These are phyloP conservation scores for Saccopteryx bilineata DNA, from an alignment of 2,113 vertebrate species.

Conservation along the genomic window DNA sequence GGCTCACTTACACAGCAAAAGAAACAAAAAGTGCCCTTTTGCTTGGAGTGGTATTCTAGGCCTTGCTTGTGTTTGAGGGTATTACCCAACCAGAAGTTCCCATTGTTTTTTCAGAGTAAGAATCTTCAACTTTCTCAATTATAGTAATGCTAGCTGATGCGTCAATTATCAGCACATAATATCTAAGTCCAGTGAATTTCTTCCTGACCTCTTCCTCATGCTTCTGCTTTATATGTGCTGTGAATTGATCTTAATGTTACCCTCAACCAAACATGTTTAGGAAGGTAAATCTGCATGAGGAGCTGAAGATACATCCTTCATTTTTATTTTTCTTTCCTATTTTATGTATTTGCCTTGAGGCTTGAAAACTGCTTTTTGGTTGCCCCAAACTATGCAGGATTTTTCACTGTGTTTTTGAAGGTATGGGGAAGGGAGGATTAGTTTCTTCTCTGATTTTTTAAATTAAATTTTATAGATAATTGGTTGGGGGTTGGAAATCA, in stretches of 20 bases:
- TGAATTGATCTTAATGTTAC: conserved; percentile 5
- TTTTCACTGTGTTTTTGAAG: neutral
- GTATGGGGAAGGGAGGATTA: neutral
- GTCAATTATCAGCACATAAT: neutral
- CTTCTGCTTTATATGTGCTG: neutral
- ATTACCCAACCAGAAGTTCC: neutral
- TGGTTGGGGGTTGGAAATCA: neutral
- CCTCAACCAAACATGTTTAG: neutral
- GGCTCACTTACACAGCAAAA: neutral
- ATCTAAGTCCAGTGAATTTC: conserved; percentile 1
- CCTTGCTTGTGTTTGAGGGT: neutral
- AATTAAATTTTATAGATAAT: conserved; percentile 18
- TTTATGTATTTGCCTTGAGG: conserved; percentile 7
- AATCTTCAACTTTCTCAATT: neutral
- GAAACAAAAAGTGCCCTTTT: neutral
- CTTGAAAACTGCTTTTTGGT: conserved; percentile 3
- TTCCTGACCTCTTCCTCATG: neutral
- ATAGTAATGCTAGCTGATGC: neutral
- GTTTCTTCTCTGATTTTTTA: conserved; percentile 25
- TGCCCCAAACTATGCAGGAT: neutral
- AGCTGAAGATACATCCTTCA: neutral
- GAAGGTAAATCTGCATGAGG: neutral
- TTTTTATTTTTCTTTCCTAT: conserved; percentile 24
- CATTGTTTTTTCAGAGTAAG: neutral
- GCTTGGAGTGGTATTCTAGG: neutral